Conservation (phyloP, 2,113 vertebrate genomes). For the Vireo altiloquus region DNA sequence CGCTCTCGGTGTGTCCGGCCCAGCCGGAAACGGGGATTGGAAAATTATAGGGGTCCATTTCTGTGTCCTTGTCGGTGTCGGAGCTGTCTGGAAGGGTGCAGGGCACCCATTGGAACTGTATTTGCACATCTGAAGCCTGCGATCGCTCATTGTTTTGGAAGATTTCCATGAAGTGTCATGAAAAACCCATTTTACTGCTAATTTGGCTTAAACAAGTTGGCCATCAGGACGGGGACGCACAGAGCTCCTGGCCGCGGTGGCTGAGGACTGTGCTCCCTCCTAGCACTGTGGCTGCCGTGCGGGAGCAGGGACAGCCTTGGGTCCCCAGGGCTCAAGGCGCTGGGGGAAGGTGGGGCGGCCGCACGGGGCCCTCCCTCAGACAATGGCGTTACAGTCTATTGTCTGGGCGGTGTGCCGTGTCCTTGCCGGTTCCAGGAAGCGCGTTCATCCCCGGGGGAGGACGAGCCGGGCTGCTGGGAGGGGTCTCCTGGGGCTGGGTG, state of each 20-base stretch:
- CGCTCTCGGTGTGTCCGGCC: accelerated
- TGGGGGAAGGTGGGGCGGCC: not conserved
- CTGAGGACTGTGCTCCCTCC: not conserved
- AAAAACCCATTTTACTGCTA: constrained; percentile 35
- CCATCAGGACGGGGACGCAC: not conserved
- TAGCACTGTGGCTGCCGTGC: not conserved
- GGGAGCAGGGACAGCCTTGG: not conserved
- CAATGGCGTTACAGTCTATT: constrained; percentile 38
- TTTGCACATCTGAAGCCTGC: not conserved
- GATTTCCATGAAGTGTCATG: constrained; percentile 1
- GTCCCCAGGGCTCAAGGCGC: not conserved
- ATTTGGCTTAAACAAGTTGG: constrained; percentile 36
- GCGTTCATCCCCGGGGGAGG: not conserved
- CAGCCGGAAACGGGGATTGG: not conserved
- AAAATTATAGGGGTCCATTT: not conserved
- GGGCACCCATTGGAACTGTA: not conserved
- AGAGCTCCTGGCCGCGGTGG: not conserved
- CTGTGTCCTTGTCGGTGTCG: not conserved
- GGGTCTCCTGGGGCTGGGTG: not conserved
- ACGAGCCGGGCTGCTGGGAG: not conserved
- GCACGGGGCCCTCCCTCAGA: not conserved
- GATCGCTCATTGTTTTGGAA: not conserved
- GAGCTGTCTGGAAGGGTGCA: not conserved
- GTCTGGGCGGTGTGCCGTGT: constrained; percentile 9
- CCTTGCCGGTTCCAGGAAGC: constrained; percentile 2